Conservation (phyloP, 2,113 vertebrate genomes). For the Platysteira castanea region DNA sequence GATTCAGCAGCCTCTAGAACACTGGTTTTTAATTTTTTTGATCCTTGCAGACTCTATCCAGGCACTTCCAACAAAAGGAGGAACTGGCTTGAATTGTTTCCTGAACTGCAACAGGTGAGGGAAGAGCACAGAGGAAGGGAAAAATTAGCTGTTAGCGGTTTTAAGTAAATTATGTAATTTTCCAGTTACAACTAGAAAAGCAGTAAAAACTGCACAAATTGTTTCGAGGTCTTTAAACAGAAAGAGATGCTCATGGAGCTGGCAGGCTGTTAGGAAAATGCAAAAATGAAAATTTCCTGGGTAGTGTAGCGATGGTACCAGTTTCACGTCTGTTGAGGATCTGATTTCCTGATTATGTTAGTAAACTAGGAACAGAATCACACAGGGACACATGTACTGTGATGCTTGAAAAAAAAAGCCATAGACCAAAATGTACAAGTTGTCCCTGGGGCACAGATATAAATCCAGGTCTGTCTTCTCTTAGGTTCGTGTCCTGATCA, state of each 20-base stretch:
- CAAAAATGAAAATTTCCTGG: neutral
- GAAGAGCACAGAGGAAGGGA: neutral
- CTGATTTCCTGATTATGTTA: neutral
- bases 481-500: neutral
- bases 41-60: neutral
- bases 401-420: neutral
- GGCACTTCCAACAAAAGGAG: neutral
- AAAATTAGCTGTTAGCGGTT: neutral
- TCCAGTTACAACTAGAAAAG: neutral
- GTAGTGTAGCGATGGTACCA: neutral
- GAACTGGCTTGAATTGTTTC: neutral
- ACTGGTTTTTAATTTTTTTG: neutral
- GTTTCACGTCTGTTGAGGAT: neutral
- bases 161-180: neutral
- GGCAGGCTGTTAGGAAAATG: neutral
- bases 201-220: neutral
- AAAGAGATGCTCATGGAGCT: neutral
- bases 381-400: neutral
- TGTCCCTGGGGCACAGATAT: neutral
- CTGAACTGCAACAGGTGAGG: neutral
- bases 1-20: neutral
- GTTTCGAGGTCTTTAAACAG: neutral
- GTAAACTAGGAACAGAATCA: neutral
- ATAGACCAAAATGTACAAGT: neutral
- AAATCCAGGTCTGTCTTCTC: conserved; percentile 8